Evolutionary conservation across 2,113 vertebrate species (phyloP).

Genomic region (Dicrurus megarhynchus): DNA sequence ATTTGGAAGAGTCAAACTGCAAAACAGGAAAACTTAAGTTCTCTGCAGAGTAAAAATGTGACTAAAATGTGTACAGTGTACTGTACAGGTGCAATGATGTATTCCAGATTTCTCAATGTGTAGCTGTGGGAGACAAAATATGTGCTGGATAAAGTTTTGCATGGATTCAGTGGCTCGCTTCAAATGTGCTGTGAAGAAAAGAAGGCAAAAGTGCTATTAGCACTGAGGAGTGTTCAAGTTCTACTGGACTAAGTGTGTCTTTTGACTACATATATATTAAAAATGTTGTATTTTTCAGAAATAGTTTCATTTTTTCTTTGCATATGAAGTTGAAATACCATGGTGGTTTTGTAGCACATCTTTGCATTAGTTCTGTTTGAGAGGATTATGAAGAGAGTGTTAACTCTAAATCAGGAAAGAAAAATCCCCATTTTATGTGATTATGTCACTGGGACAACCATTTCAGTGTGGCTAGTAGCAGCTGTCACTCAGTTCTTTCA

Average conservation of each 20-base stretch:
- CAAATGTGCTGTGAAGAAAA: not conserved
- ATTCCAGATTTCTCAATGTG: not conserved
- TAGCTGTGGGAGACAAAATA: not conserved
- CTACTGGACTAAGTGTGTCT: not conserved
- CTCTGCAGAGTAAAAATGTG: not conserved
- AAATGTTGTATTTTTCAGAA: not conserved
- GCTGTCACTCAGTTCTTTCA: not conserved
- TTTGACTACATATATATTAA: not conserved
- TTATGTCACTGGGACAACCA: not conserved
- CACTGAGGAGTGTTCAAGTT: not conserved
- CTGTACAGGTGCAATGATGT: not conserved
- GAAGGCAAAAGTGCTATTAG: not conserved
- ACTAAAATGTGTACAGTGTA: not conserved
- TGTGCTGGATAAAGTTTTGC: not conserved
- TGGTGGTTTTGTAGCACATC: not conserved
- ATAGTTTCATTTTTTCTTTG: not conserved
- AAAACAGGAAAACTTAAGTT: not conserved
- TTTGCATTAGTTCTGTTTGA: not conserved
- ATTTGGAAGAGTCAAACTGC: not conserved
- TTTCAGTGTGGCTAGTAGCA: not conserved
- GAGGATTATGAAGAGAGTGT: not conserved
- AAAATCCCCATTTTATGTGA: not conserved
- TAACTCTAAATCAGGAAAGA: not conserved
- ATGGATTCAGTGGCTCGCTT: not conserved
- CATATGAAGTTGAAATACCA: not conserved